Base-by-base conservation (phyloP, 2,797 vertebrate genomes). In the Spea hammondii region DNA sequence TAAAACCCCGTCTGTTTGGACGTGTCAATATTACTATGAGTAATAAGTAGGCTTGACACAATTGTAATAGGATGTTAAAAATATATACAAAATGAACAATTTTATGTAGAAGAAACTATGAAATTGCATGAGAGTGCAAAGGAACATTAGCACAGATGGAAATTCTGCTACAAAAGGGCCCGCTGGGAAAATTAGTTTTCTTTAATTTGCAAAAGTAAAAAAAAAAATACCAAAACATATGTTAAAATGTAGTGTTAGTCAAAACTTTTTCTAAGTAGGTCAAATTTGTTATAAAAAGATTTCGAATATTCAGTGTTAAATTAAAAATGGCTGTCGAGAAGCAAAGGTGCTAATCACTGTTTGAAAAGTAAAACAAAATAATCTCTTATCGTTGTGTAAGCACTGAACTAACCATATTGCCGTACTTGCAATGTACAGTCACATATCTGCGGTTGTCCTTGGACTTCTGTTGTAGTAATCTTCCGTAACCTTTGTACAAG, bases 211-310 rank as follows among this genome's bases (percentile, higher is more conserved):
- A 69, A 60, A 77, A 77, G 48, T 68, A 68, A 55, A 72, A 68
- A 62, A 62, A 59, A 81, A 50, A 32, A 32, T 32, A 32, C 32
- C 32, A 32, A 32, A 50, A 53, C 65, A 70, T 73, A 74, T 66
- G 49, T 44, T 80, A 77, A 77, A 69, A 50, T 72, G 70, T 49
- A 13, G 44, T 14, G 65, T 85, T 89, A 87, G 89, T 86, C 84
- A 84, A 85, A 91, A 88, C 83, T 87, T 87, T 84, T 71, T 65
- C 78, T 87, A 91, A 91, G 86, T 92, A 92, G 91, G 90, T 90
- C 88, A 89, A 82, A 87, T 85, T 82, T 83, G 82, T 78, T 76
- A 71, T 85, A 90, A 88, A 83, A 86, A 84, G 85, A 80, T 76
- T 80, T 86, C 85, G 65, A 86, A 83, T 89, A 91, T 90, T 83